These are phyloP conservation scores for Setophaga kirtlandii DNA, from an alignment of 2,113 vertebrate species.

Conservation along the genomic window DNA sequence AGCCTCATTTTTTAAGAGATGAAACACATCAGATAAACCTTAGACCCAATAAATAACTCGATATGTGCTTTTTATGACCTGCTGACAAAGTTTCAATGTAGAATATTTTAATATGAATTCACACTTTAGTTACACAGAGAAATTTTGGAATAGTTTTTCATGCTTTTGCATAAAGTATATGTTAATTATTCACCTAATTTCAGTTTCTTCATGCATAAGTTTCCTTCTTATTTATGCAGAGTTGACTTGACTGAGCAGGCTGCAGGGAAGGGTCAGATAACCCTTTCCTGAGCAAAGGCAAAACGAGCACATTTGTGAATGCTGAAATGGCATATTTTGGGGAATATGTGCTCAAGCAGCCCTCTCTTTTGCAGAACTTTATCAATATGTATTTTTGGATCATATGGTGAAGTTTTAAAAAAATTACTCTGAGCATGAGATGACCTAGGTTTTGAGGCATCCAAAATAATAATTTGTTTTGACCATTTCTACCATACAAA, in stretches of 20 bases:
- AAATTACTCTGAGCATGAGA: background rate
- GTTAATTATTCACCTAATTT: slow-evolving; percentile 46
- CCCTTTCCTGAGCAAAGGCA: background rate
- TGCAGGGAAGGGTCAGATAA: slow-evolving; percentile 18
- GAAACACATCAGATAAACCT: background rate
- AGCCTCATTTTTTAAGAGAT: background rate
- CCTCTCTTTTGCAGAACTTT: background rate
- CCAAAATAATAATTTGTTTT: background rate
- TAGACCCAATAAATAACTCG: background rate
- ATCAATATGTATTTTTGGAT: background rate
- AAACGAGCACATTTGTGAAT: background rate
- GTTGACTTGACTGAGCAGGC: background rate
- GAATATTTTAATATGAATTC: background rate
- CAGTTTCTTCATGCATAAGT: slow-evolving; percentile 33
- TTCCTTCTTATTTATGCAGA: slow-evolving; percentile 35
- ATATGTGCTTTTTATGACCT: background rate
- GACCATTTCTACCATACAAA: background rate
- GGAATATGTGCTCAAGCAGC: background rate
- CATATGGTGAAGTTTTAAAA: background rate
- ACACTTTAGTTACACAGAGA: background rate
- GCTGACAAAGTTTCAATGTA: background rate
- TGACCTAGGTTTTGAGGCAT: background rate
- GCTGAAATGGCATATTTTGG: background rate
- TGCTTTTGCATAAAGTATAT: background rate
- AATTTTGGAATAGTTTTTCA: slow-evolving; percentile 2